Percentiles rank a stretch among this genome's conserved stretches.
Evolutionary conservation across 2,888 invertebrate species (phyloP).

Genomic region (Dryococelus australis): DNA sequence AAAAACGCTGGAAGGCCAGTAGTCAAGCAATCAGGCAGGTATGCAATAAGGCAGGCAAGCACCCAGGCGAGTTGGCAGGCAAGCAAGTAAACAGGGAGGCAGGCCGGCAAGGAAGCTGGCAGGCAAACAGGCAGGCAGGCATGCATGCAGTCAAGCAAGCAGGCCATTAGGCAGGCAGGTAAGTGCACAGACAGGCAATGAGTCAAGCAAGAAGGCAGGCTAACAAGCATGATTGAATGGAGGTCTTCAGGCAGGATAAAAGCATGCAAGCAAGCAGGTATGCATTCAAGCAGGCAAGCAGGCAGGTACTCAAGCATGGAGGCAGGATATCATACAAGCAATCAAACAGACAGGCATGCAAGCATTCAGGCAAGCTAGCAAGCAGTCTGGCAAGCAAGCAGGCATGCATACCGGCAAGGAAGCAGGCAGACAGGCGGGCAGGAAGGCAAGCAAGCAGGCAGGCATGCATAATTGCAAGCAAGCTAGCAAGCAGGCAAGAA

Average conservation of each 20-base stretch:
- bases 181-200: background rate
- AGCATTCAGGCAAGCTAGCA: background rate
- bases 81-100: background rate
- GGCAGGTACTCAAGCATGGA: background rate
- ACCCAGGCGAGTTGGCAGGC: too few species aligned
- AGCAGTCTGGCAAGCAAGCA: background rate
- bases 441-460: slow-evolving; percentile 7
- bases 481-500: background rate
- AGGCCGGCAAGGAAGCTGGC: background rate
- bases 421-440: background rate
- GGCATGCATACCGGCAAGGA: background rate
- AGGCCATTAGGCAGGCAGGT: background rate
- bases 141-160: background rate
- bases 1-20: background rate
- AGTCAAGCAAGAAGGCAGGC: slow-evolving; percentile 6
- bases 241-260: background rate
- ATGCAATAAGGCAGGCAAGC: background rate
- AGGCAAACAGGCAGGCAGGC: background rate
- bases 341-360: background rate
- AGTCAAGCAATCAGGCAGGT: background rate
- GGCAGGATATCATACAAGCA: background rate
- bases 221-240: background rate
- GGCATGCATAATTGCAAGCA: background rate
- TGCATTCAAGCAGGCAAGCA: background rate
- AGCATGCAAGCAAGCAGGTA: background rate